Percentiles rank a stretch among this genome's conserved stretches.
These are phyloP conservation scores for Cryptocheilus praepositus DNA, from an alignment of 2,888 invertebrate genomes.

Conservation along the genomic window DNA sequence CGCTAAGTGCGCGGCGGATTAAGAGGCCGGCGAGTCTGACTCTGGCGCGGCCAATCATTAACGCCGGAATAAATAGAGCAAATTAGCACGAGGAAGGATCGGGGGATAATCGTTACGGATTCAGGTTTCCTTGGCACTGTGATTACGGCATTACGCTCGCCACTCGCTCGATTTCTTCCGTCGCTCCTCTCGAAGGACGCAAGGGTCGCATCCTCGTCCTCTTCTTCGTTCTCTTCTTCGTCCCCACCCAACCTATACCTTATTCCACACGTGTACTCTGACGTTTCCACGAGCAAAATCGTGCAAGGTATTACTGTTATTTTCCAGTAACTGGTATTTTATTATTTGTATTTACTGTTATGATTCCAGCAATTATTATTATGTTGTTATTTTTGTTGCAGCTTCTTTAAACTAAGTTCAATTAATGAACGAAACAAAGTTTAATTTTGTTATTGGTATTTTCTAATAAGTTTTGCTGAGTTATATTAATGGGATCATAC, in stretches of 20 bases:
- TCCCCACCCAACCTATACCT: not conserved
- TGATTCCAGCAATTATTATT: too few relatives aligned
- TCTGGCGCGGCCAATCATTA: slow-evolving; percentile 10
- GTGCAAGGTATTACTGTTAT: too few relatives aligned
- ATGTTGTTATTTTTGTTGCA: too few relatives aligned
- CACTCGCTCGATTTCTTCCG: not conserved
- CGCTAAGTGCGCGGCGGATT: not conserved
- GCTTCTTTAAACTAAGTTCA: too few relatives aligned
- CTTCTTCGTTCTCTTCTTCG: not conserved
- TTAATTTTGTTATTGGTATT: too few relatives aligned
- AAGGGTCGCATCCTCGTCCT: slow-evolving; percentile 6
- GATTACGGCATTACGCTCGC: slow-evolving; percentile 54
- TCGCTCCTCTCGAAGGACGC: slow-evolving; percentile 14
- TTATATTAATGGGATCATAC: too few relatives aligned
- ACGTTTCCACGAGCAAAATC: too few relatives aligned
- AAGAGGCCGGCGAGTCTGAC: not conserved
- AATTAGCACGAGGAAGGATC: slow-evolving; percentile 24
- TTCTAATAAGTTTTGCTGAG: too few relatives aligned
- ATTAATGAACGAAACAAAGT: too few relatives aligned
- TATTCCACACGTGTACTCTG: too few relatives aligned
- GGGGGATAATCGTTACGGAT: slow-evolving; percentile 52
- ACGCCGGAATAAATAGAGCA: slow-evolving; percentile 18
- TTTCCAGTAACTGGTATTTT: too few relatives aligned
- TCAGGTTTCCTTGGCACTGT: slow-evolving; percentile 51
- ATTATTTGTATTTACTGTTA: too few relatives aligned